Base-by-base conservation (phyloP, 2,797 vertebrate genomes). In the Spinus pinus region DNA sequence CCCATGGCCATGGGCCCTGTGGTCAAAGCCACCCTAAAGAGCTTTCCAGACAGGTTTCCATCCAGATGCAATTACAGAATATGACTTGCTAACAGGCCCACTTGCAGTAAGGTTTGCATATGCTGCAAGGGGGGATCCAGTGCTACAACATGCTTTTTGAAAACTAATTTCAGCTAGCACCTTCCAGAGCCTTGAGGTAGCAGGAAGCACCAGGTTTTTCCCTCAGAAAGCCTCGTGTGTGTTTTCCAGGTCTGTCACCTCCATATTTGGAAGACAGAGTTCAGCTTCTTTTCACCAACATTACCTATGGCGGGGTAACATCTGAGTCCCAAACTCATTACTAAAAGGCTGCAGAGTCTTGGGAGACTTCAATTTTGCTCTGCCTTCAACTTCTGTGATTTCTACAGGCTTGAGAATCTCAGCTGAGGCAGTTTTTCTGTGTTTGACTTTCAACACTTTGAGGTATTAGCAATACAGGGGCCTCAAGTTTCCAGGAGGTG, bases 191-290 rank as follows among this genome's bases (percentile, higher is more conserved):
- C 35, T 79, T 3, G 7, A 20, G 41, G 13, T 14, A 30, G 61
- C 9, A 30, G 49, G 30, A 75, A 70, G 19, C 2, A 35, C 7
- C 9, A 46, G 2, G 13, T 41, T 64, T 8, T 92, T 73, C 7
- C 11, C 28, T 14, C 23, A 64, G 41, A 66, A 73, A 73, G 3
- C 14, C 25, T 66, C 0, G 0, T 23, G n/a, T 39, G 25, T 37
- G 12, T 35, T 57, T 44, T 25, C 31, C 2, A 6, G 9, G 8
- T 41, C 37, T 83, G 31, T 19, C 61, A 49, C 13, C 11, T 81
- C 37, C 50, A 24, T 6, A 1, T 10, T 42, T 47, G 51, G 31
- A 81, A 72, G 9, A 31, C 7, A 72, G 10, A 51, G 54, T 82
- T 91, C 27, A 23, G 5, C 53, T 67, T 78, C 24, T 65, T 90